Evolutionary conservation across 2,888 invertebrate species (phyloP).

Genomic region (Drosophila falleni): DNA sequence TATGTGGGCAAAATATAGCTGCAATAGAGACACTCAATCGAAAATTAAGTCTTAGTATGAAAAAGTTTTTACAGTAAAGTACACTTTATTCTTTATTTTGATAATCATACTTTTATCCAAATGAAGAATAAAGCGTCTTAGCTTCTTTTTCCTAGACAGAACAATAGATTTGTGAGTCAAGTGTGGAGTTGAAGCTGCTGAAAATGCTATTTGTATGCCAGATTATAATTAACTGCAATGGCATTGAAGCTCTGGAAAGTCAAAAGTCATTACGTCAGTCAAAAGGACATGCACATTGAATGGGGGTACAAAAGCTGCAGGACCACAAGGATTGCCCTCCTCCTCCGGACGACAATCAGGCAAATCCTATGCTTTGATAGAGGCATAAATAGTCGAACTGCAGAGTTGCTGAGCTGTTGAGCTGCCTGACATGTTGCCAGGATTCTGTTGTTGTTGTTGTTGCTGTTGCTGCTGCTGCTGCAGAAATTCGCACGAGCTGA

Average conservation of each 20-base stretch:
- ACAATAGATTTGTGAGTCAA: background rate
- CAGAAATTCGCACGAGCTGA: conserved; percentile 51
- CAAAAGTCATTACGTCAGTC: conserved; percentile 42
- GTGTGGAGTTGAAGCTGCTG: conserved; percentile 9
- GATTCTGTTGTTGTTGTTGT: conserved; percentile 1
- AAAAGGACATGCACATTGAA: conserved; percentile 23
- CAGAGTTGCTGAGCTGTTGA: background rate
- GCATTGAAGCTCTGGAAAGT: conserved; percentile 31
- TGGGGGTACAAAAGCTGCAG: background rate
- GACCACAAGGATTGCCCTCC: background rate
- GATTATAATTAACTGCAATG: conserved; percentile 28
- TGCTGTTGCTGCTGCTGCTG: conserved; percentile 9
- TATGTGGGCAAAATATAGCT: no score
- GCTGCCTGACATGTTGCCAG: conserved; percentile 6
- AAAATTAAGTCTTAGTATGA: no score
- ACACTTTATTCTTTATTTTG: no score
- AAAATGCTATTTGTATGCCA: conserved; percentile 7
- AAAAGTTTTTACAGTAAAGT: no score
- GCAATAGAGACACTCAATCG: no score
- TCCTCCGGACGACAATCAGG: conserved; percentile 28
- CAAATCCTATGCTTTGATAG: conserved; percentile 49
- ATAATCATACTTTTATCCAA: no score
- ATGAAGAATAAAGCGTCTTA: background rate
- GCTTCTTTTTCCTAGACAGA: background rate
- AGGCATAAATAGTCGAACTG: conserved; percentile 43